Evolutionary conservation across 2,797 vertebrate species (phyloP), one percentile per base, ranked within the genome.

Genomic region (Mico argentatus): DNA sequence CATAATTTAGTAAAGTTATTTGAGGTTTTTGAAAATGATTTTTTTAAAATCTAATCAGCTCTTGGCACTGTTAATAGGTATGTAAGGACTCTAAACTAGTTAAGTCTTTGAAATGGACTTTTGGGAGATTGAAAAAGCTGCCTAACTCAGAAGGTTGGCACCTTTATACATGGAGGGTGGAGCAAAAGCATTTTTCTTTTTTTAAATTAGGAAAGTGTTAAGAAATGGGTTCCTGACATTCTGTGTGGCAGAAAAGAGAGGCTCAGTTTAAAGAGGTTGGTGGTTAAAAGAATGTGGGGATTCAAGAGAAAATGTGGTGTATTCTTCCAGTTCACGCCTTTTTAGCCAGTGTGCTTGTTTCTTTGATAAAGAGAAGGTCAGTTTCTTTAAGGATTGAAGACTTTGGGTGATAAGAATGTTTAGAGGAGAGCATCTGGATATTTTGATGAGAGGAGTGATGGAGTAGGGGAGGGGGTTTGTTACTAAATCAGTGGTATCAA

Each of bases 371-470:
- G 73, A 39, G 76, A 83, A 82, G 67, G 57, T 82, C 24, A 33
- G 22, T 61, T 94, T 82, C 17, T 91, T 87, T 91, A 83, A 93
- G 46, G 44, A 73, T 41, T 61, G 77, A 80, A 80, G 83, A 57
- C 22, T 93, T 79, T 61, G 27, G 26, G 33, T 92, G 15, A 50
- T 88, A 50, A 57, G 57, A 88, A 36, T 90, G 19, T 57, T 93
- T 91, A 91, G 50, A 91, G 36, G 83, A 87, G 30, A 17, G 30
- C 50, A 33, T 93, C 30, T 59, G 85, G 70, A n/a, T 79, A 73
- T 94, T 96, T 92, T 89, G 15, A 39, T 67, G 76, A 91, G 46
- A 89, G 52, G 93, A 41, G 11, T 83, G 44, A 33, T 91, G 33
- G 33, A 88, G 13, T 72, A 48, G 17, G 59, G 22, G 50, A 79